These are phyloP conservation scores for Neodiprion virginianus DNA, from an alignment of 1,140 invertebrate species.

Conservation along the genomic window DNA sequence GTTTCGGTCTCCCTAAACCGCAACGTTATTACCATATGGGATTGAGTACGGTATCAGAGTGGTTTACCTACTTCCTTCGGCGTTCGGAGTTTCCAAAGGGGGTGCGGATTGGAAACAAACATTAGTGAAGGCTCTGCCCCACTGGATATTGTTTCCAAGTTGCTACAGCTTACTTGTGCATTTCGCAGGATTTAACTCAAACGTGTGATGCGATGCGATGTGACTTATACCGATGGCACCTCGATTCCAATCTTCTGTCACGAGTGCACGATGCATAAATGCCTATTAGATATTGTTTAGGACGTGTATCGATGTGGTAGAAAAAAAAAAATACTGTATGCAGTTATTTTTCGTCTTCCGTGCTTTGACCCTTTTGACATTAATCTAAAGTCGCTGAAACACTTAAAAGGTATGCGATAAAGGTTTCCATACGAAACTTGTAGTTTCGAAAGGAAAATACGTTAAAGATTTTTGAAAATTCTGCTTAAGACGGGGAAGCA, in stretches of 20 bases:
- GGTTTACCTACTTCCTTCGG: not conserved
- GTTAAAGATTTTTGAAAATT: no score
- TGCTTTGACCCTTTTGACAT: no score
- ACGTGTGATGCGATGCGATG: conserved; percentile 32
- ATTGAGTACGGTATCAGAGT: not conserved
- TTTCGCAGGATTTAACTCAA: conserved; percentile 54
- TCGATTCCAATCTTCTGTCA: not conserved
- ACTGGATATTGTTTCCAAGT: conserved; percentile 25
- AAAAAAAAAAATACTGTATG: no score
- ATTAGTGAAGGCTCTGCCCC: not conserved
- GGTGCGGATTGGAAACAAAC: conserved; percentile 16
- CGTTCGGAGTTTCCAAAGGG: conserved; percentile 32
- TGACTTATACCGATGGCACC: conserved; percentile 8
- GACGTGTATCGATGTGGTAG: no score
- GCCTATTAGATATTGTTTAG: no score
- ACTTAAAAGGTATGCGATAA: no score
- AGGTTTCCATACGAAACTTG: no score
- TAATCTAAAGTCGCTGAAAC: no score
- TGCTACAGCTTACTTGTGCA: conserved; percentile 37
- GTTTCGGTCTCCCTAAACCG: conserved; percentile 24
- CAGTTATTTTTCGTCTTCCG: no score
- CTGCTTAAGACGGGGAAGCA: no score
- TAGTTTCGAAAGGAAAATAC: no score
- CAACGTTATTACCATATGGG: conserved; percentile 27
- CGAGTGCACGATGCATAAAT: not conserved